These are phyloP conservation scores for Archegozetes longisetosus DNA, from an alignment of 1,140 invertebrate genomes.

Conservation along the genomic window DNA sequence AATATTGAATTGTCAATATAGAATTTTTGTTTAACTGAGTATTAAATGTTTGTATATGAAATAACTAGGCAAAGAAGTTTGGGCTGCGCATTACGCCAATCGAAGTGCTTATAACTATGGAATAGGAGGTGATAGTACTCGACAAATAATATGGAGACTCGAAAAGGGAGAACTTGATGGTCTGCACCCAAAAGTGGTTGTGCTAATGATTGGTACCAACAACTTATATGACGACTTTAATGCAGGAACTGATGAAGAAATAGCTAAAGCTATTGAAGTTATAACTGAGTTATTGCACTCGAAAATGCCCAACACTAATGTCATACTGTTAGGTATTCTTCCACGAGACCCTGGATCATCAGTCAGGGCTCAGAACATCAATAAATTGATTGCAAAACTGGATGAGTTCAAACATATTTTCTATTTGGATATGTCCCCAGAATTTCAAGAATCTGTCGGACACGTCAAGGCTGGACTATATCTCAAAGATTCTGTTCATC, in stretches of 20 bases:
- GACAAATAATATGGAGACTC: slow-evolving; percentile 1
- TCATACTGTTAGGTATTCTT: not conserved
- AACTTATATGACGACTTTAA: not conserved
- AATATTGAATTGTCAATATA: no score
- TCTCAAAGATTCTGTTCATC: not conserved
- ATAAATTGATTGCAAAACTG: not conserved
- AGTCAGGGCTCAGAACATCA: not conserved
- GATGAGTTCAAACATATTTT: slow-evolving; percentile 1
- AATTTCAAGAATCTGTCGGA: not conserved
- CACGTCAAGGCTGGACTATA: not conserved
- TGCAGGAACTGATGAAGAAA: slow-evolving; percentile 7
- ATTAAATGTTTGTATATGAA: no score
- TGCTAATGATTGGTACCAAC: not conserved
- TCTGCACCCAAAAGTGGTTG: not conserved
- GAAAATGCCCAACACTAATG: slow-evolving; percentile 3
- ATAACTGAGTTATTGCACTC: not conserved
- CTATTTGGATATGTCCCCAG: not conserved
- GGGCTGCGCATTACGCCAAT: not conserved
- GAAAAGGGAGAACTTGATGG: not conserved
- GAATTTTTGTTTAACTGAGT: no score
- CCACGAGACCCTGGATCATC: not conserved
- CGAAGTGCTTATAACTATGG: not conserved
- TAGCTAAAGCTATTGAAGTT: not conserved
- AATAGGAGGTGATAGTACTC: slow-evolving; percentile 5
- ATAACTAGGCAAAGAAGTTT: not conserved